These are phyloP conservation scores for Danio rerio DNA, from an alignment of 2,113 vertebrate genomes.

Conservation along the genomic window GRCz12tu NC_133183.1:17810501-17811000, in stretches of 20 bases:
- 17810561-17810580: conserved; percentile 6
- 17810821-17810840: conserved; percentile 25
- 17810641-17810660: neutral
- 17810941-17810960: conserved; percentile 20
- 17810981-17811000: neutral
- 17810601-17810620: neutral
- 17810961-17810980: conserved; percentile 7
- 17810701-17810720: conserved; percentile 3
- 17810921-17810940: conserved; percentile 26
- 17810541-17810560: conserved; percentile 5
- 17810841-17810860: neutral
- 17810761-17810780: neutral
- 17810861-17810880: too few species aligned
- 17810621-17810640: neutral
- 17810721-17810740: neutral
- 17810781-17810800: neutral
- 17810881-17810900: neutral
- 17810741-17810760: neutral
- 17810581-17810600: neutral
- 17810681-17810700: conserved; percentile 6
- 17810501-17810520: too few species aligned
- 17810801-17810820: neutral
- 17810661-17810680: neutral
- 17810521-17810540: neutral
- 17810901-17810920: conserved; percentile 37